Percentiles rank a stretch among this genome's conserved stretches.
phyloP scores from a whole-genome alignment of 2,797 vertebrate species.

The Pipistrellus nathusii region DNA sequence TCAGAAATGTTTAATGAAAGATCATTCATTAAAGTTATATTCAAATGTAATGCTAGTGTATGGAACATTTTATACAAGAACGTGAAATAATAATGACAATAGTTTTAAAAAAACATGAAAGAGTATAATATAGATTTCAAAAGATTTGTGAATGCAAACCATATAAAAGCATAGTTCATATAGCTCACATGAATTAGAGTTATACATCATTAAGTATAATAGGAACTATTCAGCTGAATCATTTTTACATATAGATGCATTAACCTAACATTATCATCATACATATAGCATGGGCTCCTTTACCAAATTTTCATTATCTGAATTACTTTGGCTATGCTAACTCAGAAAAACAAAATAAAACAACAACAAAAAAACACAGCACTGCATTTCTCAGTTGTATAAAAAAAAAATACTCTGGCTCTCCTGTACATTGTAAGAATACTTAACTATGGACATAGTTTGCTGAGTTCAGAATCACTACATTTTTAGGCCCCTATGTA shows the following conservation, averaged over 20 bases:
- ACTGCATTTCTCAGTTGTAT: not conserved
- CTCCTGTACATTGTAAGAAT: not conserved
- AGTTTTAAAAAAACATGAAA: not conserved
- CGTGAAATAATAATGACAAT: not conserved
- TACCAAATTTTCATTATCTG: not conserved
- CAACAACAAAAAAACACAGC: not conserved
- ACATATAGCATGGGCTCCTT: not conserved
- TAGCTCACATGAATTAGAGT: not conserved
- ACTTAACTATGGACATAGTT: not conserved
- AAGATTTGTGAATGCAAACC: not conserved
- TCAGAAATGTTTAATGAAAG: slow-evolving; percentile 75
- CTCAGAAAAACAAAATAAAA: not conserved
- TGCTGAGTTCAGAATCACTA: not conserved
- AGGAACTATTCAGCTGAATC: not conserved
- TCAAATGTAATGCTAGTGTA: not conserved
- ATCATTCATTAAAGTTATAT: slow-evolving; percentile 59
- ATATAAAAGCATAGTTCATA: not conserved
- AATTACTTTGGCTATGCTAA: slow-evolving; percentile 15
- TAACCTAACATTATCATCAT: not conserved
- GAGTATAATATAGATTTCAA: not conserved
- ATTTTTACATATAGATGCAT: not conserved
- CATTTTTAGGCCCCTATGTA: not conserved
- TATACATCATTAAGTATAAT: not conserved
- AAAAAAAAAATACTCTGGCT: not conserved
- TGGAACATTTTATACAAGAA: slow-evolving; percentile 15